Evolutionary conservation across 2,888 invertebrate genomes (phyloP).

Genomic region (Drosophila suboccidentalis): DNA sequence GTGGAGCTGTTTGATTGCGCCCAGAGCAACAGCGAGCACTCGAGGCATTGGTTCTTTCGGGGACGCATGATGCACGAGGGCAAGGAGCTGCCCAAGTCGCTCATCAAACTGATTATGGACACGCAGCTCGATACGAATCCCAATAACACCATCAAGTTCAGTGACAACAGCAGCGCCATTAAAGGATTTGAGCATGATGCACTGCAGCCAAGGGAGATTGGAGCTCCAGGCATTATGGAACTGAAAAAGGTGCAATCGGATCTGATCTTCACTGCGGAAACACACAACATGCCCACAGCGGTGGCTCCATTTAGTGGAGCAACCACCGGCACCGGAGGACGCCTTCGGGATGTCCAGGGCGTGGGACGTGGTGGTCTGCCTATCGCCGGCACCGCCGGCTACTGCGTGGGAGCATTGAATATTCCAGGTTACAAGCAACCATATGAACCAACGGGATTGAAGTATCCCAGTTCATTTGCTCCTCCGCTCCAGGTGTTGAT

Average conservation of each 20-base stretch:
- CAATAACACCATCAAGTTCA: conserved; percentile 98
- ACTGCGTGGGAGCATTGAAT: conserved; percentile 96
- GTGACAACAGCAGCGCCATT: conserved; percentile 98
- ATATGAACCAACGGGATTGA: conserved; percentile 92
- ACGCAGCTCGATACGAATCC: conserved; percentile 94
- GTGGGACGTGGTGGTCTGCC: conserved; percentile 97
- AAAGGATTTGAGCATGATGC: conserved; percentile 91
- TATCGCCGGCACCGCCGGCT: conserved; percentile 98
- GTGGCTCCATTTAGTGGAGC: conserved; percentile 99
- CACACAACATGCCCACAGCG: conserved; percentile 99
- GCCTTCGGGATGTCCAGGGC: conserved; percentile 96
- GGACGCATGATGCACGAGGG: conserved; percentile 95
- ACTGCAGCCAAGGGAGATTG: conserved; percentile 88
- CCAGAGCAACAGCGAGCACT: conserved; percentile 99
- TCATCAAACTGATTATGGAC: conserved; percentile 96
- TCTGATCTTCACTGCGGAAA: conserved; percentile 99
- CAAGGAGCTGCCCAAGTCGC: conserved; percentile 90
- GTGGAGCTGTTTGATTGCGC: conserved; percentile 99
- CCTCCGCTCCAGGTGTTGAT: conserved; percentile 95
- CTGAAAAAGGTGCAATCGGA: conserved; percentile 89
- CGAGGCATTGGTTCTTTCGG: conserved; percentile 99
- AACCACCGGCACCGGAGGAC: conserved; percentile 98
- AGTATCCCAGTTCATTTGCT: conserved; percentile 96
- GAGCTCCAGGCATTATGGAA: conserved; percentile 88
- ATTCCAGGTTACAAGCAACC: conserved; percentile 92